Percentiles rank a stretch among this genome's conserved stretches.
Evolutionary conservation across 2,888 invertebrate species (phyloP).

Genomic region (Stenodema calcarata): DNA sequence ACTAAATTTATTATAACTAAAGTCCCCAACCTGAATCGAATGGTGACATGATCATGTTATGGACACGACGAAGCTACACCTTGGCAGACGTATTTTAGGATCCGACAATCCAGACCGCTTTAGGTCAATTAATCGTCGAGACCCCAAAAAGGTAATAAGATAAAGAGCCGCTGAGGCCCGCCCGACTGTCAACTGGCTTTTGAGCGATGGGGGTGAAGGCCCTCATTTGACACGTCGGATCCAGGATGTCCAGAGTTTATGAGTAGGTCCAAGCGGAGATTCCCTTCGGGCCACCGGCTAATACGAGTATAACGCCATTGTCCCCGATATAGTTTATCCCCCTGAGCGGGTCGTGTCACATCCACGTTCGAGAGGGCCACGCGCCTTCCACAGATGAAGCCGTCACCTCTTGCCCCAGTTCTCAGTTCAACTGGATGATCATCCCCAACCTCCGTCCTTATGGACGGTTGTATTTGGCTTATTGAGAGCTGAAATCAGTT

Average conservation of each 20-base stretch:
- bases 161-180: background rate
- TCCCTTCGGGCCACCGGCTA: background rate
- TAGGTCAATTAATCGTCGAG: background rate
- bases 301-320: background rate
- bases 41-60: too few species aligned
- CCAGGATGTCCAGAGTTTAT: background rate
- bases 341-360: background rate
- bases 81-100: too few species aligned
- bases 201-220: background rate
- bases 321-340: background rate
- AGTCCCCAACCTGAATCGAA: too few species aligned
- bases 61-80: too few species aligned
- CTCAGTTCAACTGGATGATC: background rate
- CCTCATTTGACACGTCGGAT: background rate
- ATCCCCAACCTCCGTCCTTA: background rate
- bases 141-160: background rate
- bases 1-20: too few species aligned
- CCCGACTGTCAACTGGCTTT: background rate
- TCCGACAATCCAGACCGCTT: background rate
- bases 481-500: background rate
- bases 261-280: background rate
- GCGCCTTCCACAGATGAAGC: background rate
- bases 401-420: background rate
- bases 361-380: background rate
- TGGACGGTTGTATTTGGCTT: background rate